Evolutionary conservation across 2,113 vertebrate genomes (phyloP).

Genomic region (Otocyon megalotis): DNA sequence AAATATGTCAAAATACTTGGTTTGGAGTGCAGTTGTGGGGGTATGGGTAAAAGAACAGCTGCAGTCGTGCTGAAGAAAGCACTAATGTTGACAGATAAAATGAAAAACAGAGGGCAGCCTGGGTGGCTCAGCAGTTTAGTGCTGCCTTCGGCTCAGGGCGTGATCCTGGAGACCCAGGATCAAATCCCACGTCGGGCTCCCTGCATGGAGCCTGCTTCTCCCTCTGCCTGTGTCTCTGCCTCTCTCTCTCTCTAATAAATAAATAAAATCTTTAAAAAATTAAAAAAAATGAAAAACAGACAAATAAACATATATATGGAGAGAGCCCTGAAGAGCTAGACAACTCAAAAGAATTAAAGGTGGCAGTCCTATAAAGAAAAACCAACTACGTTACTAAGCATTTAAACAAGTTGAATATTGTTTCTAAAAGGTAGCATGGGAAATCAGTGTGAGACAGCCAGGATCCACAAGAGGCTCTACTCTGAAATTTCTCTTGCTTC

Average conservation of each 20-base stretch:
- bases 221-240: too few relatives aligned
- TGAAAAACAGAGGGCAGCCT: not conserved
- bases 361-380: not conserved
- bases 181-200: too few relatives aligned
- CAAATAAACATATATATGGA: not conserved
- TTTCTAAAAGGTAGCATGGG: not conserved
- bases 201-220: too few relatives aligned
- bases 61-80: not conserved
- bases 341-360: not conserved
- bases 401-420: not conserved
- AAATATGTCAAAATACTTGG: not conserved
- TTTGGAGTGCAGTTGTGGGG: not conserved
- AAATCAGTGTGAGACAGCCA: not conserved
- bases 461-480: not conserved
- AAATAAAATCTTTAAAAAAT: too few relatives aligned
- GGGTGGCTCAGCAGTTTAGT: too few relatives aligned
- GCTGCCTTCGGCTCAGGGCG: too few relatives aligned
- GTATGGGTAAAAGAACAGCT: not conserved
- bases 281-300: not conserved
- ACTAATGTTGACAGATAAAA: not conserved
- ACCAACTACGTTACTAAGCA: not conserved
- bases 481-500: not conserved
- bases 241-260: too few relatives aligned
- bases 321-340: not conserved
- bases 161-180: too few relatives aligned